A percentile compares a stretch with the other conserved stretches of the same genome.
Evolutionary conservation across 92 coral and sea anemone genomes (phyloP).

Genomic region (Zoanthus gigantus): DNA sequence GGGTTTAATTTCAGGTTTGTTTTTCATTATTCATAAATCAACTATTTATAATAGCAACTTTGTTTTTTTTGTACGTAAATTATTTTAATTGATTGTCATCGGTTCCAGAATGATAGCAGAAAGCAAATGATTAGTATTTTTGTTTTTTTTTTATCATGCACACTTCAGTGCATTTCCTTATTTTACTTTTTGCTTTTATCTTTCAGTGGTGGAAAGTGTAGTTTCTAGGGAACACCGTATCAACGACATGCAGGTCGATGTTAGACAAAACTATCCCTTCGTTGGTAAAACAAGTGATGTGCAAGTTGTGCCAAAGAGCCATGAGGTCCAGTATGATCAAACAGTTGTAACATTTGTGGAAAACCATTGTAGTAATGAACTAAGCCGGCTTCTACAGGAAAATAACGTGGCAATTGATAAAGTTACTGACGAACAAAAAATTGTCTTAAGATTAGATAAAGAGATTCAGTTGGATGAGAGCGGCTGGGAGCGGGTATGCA

Average conservation of each 20-base stretch:
- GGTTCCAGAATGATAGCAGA: too few species aligned
- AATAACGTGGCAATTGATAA: not conserved
- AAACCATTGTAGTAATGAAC: not conserved
- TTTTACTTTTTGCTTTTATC: not conserved
- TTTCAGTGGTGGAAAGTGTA: slow-evolving; percentile 21
- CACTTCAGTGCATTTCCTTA: not conserved
- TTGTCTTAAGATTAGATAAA: not conserved
- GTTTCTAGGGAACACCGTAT: slow-evolving; percentile 7
- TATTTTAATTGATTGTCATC: too few species aligned
- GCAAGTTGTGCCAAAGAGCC: slow-evolving; percentile 8
- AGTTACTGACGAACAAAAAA: slow-evolving; percentile 7
- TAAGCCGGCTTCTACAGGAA: not conserved
- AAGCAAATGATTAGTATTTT: too few species aligned
- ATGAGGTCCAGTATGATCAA: slow-evolving; percentile 24
- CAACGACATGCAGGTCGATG: not conserved
- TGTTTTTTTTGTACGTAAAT: too few species aligned
- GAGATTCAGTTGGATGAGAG: not conserved
- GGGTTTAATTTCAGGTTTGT: too few species aligned
- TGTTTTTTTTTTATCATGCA: too few species aligned
- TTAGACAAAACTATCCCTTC: slow-evolving; percentile 16
- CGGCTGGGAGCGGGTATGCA: slow-evolving; percentile 7
- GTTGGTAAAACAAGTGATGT: not conserved
- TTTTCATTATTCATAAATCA: too few species aligned
- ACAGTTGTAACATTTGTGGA: slow-evolving; percentile 13
- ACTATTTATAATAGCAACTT: too few species aligned